Percentiles rank a stretch among this genome's conserved stretches.
Conservation (phyloP, 2,888 invertebrate species). For the Limnephilus marmoratus region DNA sequence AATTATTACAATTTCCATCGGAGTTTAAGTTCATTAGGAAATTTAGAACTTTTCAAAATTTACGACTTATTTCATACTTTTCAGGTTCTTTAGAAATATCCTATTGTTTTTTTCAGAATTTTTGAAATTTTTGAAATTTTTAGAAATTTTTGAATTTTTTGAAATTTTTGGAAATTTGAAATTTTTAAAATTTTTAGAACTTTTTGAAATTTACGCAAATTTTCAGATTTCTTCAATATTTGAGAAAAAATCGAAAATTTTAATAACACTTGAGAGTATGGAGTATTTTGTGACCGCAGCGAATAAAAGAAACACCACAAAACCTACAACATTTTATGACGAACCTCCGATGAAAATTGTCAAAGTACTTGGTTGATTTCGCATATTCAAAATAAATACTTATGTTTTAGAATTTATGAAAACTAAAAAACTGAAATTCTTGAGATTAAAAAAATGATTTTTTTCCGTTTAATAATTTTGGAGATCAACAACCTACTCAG, state of each 20-base stretch:
- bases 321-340: not conserved
- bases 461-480: not conserved
- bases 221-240: too few relatives aligned
- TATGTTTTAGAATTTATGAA: not conserved
- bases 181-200: too few relatives aligned
- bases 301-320: not conserved
- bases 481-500: not conserved
- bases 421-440: not conserved
- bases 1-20: not conserved
- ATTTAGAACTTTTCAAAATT: not conserved
- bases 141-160: not conserved
- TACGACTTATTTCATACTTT: not conserved
- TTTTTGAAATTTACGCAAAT: too few relatives aligned
- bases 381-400: conserved; percentile 55
- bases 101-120: not conserved
- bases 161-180: too few relatives aligned
- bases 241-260: too few relatives aligned
- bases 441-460: not conserved
- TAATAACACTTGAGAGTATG: not conserved
- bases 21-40: not conserved
- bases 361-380: conserved; percentile 55
- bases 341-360: conserved; percentile 7
- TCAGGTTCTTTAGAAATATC: too few relatives aligned
- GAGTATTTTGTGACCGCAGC: not conserved
- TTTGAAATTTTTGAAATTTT: not conserved